Evolutionary conservation across 2,888 invertebrate genomes (phyloP).

Genomic region (Cantharis rufa): DNA sequence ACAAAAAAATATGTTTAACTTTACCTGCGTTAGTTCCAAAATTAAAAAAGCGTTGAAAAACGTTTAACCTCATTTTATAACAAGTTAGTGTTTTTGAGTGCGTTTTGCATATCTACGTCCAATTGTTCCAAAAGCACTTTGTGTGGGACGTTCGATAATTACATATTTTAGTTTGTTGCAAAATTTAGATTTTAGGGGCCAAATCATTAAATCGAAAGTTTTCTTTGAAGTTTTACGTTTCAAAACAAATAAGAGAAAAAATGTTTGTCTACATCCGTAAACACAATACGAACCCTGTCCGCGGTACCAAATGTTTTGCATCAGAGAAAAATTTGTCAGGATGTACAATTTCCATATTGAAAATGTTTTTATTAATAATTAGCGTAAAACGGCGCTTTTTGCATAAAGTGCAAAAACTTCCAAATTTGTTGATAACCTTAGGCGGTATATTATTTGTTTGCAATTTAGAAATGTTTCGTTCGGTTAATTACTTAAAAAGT

Average conservation of each 20-base stretch:
- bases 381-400: neutral
- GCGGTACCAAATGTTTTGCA: neutral
- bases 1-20: no score
- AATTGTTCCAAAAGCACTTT: neutral
- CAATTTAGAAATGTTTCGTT: neutral
- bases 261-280: neutral
- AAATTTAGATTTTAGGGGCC: neutral
- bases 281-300: neutral
- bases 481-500: neutral
- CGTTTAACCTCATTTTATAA: neutral
- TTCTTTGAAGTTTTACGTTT: neutral
- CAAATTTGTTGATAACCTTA: neutral
- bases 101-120: neutral
- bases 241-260: neutral
- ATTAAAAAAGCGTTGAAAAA: neutral
- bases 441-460: neutral
- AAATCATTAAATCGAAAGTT: neutral
- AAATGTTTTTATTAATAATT: neutral
- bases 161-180: neutral
- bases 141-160: neutral
- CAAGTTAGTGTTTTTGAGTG: neutral
- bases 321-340: no score
- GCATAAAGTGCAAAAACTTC: neutral
- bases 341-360: neutral
- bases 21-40: no score